Evolutionary conservation across 2,888 invertebrate genomes (phyloP).

Genomic region (Eurois occulta): DNA sequence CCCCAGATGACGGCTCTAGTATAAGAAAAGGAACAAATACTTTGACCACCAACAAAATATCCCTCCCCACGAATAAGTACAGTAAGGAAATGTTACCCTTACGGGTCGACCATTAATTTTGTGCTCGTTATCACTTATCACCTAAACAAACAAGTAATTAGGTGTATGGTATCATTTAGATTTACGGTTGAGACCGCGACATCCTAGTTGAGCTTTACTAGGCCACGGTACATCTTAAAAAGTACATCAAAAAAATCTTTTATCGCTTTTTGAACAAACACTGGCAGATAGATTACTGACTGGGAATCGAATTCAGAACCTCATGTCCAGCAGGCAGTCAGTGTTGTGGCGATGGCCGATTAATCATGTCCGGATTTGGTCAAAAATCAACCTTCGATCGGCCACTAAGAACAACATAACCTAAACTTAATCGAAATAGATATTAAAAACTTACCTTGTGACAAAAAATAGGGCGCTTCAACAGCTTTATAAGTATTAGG

Average conservation of each 20-base stretch:
- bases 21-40: background rate
- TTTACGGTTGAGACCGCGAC: background rate
- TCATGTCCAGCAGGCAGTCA: background rate
- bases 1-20: background rate
- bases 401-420: background rate
- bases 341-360: background rate
- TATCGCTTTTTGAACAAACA: background rate
- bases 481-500: conserved; percentile 93
- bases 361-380: rapidly evolving
- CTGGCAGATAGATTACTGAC: background rate
- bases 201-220: background rate
- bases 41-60: background rate
- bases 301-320: background rate
- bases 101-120: background rate
- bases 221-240: background rate
- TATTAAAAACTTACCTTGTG: conserved; percentile 90
- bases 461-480: conserved; percentile 93
- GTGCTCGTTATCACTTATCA: background rate
- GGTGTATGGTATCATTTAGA: background rate
- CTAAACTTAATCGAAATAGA: background rate
- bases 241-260: background rate
- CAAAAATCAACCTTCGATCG: background rate
- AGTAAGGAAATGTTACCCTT: background rate
- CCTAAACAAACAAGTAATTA: background rate
- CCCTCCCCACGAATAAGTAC: background rate